Conservation (phyloP, 2,888 invertebrate genomes). For the Leptinotarsa tumamoca region DNA sequence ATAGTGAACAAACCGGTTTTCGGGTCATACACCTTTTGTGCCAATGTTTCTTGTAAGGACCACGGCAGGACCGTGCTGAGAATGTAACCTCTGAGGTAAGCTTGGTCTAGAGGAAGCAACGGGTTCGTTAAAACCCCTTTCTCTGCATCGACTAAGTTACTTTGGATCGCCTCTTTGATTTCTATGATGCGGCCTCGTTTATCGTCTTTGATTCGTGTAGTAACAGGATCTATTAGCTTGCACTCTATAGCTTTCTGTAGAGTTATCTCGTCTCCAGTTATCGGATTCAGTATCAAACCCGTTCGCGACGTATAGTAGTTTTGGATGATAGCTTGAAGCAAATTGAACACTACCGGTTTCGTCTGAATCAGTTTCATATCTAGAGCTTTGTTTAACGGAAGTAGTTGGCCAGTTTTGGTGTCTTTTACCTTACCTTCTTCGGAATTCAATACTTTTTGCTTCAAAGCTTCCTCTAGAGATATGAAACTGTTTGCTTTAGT, state of each 20-base stretch:
- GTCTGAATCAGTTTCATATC: conserved; percentile 79
- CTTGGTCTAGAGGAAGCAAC: conserved; percentile 79
- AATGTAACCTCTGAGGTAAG: conserved; percentile 84
- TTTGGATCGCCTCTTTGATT: conserved; percentile 77
- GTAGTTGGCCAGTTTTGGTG: conserved; percentile 76
- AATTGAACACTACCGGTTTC: conserved; percentile 75
- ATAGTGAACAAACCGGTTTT: conserved; percentile 79
- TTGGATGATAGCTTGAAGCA: conserved; percentile 80
- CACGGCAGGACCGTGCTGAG: conserved; percentile 83
- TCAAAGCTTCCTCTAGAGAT: conserved; percentile 80
- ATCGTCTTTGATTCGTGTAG: conserved; percentile 81
- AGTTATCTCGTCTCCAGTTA: conserved; percentile 79
- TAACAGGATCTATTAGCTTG: conserved; percentile 79
- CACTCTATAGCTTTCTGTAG: conserved; percentile 80
- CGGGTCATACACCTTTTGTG: conserved; percentile 83
- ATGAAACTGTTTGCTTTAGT: conserved; percentile 78
- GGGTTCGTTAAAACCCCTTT: conserved; percentile 79
- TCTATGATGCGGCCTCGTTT: conserved; percentile 75
- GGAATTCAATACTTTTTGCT: conserved; percentile 76
- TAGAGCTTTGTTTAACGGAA: conserved; percentile 79
- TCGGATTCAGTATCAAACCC: conserved; percentile 82
- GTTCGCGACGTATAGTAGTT: conserved; percentile 82
- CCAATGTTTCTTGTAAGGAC: conserved; percentile 85
- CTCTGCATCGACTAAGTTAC: conserved; percentile 77
- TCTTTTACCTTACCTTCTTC: conserved; percentile 80